These are phyloP conservation scores for Callionymus lyra DNA, from an alignment of 2,113 vertebrate genomes.

Conservation along the genomic window DNA sequence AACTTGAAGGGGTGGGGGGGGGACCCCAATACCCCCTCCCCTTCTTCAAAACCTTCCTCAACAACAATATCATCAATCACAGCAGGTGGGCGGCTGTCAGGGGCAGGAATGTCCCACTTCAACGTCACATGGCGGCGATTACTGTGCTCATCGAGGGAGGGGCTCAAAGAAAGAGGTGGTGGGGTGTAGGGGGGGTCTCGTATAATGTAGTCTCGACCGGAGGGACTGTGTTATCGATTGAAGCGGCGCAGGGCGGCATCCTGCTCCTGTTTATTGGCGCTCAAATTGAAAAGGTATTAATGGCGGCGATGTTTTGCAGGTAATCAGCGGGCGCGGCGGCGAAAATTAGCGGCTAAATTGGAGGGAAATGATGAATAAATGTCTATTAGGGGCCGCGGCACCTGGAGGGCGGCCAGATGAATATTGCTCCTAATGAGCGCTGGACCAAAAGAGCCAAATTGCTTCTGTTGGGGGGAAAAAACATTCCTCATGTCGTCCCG, in stretches of 20 bases:
- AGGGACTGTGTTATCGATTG: constrained; percentile 24
- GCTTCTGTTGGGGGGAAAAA: constrained; percentile 14
- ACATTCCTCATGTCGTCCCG: too few species aligned
- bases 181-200: constrained; percentile 21
- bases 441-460: constrained; percentile 22
- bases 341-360: constrained; percentile 24
- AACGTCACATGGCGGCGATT: constrained; percentile 48
- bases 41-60: too few species aligned
- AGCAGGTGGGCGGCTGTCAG: constrained; percentile 52
- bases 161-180: constrained; percentile 4
- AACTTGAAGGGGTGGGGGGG: constrained; percentile 40
- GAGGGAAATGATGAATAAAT: constrained; percentile 18
- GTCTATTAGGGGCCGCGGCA: constrained; percentile 12
- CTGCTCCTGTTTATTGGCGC: constrained; percentile 9
- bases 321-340: constrained; percentile 2
- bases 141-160: constrained; percentile 37
- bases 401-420: constrained; percentile 16
- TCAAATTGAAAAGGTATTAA: constrained; percentile 29
- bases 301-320: constrained; percentile 9
- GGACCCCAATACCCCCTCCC: constrained; percentile 36
- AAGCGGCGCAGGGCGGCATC: constrained; percentile 12
- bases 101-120: constrained; percentile 39
- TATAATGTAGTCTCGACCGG: constrained; percentile 35
- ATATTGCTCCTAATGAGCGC: constrained; percentile 27
- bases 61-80: constrained; percentile 74